Percentiles rank a stretch among this genome's conserved stretches.
These are phyloP conservation scores for Macropis europaea DNA, from an alignment of 2,888 invertebrate genomes.

Conservation along the genomic window DNA sequence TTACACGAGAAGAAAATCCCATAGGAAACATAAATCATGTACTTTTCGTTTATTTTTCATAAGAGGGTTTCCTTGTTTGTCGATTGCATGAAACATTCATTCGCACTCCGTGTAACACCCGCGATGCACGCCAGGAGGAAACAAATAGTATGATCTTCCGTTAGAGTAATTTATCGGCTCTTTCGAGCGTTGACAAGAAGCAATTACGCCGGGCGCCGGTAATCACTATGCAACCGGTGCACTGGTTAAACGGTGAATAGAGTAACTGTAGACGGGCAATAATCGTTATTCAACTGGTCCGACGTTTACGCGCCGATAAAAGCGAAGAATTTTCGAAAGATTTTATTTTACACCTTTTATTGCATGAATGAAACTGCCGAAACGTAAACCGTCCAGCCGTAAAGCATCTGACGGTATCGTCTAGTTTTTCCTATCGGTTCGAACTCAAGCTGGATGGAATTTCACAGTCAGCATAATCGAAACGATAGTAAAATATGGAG, in stretches of 20 bases:
- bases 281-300: constrained; percentile 21
- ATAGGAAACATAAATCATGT: no score
- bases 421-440: constrained; percentile 1
- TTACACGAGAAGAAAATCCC: no score
- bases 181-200: constrained; percentile 23
- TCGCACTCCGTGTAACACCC: no score
- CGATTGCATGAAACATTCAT: no score
- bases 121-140: background rate
- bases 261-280: constrained; percentile 17
- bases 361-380: background rate
- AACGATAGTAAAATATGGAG: constrained; percentile 5
- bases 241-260: constrained; percentile 4
- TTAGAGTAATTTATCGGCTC: constrained; percentile 7
- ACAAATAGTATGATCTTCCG: background rate
- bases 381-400: constrained; percentile 10
- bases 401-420: background rate
- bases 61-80: no score
- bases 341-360: constrained; percentile 25
- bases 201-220: constrained; percentile 7
- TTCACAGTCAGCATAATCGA: constrained; percentile 9
- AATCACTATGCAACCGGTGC: constrained; percentile 10
- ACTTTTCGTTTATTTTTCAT: no score
- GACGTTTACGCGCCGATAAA: constrained; percentile 28
- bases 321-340: constrained; percentile 13
- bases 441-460: background rate